Base-by-base conservation (phyloP, 1,140 invertebrate genomes). In the Gonioctena quinquepunctata region DNA sequence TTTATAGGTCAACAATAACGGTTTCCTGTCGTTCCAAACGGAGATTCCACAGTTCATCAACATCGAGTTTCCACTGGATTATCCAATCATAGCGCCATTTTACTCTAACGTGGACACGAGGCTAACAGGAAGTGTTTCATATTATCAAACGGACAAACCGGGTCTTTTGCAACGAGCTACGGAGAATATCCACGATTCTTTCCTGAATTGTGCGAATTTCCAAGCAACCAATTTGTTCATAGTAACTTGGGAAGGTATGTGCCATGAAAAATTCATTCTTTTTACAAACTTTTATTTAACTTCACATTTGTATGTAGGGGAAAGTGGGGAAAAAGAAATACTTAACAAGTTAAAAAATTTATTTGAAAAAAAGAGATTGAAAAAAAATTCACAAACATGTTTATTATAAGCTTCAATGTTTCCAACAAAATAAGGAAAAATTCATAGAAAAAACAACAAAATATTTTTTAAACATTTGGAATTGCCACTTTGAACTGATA, bases 91-190 rank as follows among this genome's bases (percentile, higher is more conserved):
- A 70, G 93, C 96, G 0, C 93, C 94, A 0, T 92, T 98, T 68
- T 96, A 97, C 78, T 90, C 94, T 0, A 96, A 98, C 81, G 89
- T 98, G 1, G 96, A 98, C 79, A 94, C 91, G 0, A 87, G 88
- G n/a, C 71, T 75, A 7, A 84, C 86, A 2, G 96, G 95, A 11
- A 84, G 84, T 1, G 89, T 98, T 54, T 94, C 90, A 70, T 95
- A 93, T 79, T 89, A 91, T 69, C 91, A 96, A 85, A 91, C 93
- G 0, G 84, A 88, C 56, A 88, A 93, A 66, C 79, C 84, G 0
- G 84, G 87, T 2, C 79, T 91, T 1, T 70, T 96, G 13, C 80
- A 87, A 3, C 88, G 90, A 76, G 92, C 92, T 0, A 87, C 88
- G 2, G 85, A 87, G 66, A 87, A 90, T 57, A 84, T 97, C 2